A percentile compares a stretch with the other conserved stretches of the same genome.
Evolutionary conservation across 2,888 invertebrate genomes (phyloP).

Genomic region (Chirona hameri): DNA sequence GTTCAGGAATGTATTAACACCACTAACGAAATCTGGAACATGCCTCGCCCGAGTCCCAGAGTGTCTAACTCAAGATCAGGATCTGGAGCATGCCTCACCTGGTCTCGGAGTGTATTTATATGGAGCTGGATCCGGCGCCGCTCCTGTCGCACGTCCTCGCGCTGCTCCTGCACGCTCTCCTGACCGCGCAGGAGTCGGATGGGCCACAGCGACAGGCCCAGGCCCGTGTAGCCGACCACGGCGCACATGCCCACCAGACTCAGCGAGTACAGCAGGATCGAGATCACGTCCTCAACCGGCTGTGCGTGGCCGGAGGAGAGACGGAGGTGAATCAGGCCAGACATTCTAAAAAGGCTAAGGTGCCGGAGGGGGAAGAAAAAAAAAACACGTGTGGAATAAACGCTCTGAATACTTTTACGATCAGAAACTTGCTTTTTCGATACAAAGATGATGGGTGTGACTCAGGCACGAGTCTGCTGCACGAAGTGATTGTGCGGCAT

Average conservation of each 20-base stretch:
- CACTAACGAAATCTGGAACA: too few relatives aligned
- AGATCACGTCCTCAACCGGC: constrained; percentile 46
- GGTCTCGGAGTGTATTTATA: constrained; percentile 43
- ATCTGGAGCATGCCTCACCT: not conserved
- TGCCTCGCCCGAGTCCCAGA: too few relatives aligned
- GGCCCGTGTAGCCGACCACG: constrained; percentile 47
- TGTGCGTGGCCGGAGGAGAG: too few relatives aligned
- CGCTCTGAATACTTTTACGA: not conserved
- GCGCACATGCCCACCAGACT: constrained; percentile 47
- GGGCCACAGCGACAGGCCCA: constrained; percentile 49
- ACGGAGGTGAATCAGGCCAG: too few relatives aligned
- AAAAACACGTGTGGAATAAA: rapidly evolving
- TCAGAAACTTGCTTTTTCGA: not conserved
- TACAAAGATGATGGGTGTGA: too few relatives aligned
- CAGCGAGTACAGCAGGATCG: constrained; percentile 48
- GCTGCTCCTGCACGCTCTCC: constrained; percentile 44
- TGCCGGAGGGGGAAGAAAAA: not conserved
- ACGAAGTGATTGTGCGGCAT: too few relatives aligned
- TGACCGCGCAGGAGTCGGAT: constrained; percentile 47
- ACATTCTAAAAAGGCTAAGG: not conserved
- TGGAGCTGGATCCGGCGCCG: constrained; percentile 41
- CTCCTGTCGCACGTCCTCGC: constrained; percentile 42
- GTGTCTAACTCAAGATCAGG: too few relatives aligned
- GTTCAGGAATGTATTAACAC: too few relatives aligned
- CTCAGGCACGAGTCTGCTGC: too few relatives aligned